phyloP scores from a whole-genome alignment of 2,797 vertebrate genomes.

The Gila robusta region DNA sequence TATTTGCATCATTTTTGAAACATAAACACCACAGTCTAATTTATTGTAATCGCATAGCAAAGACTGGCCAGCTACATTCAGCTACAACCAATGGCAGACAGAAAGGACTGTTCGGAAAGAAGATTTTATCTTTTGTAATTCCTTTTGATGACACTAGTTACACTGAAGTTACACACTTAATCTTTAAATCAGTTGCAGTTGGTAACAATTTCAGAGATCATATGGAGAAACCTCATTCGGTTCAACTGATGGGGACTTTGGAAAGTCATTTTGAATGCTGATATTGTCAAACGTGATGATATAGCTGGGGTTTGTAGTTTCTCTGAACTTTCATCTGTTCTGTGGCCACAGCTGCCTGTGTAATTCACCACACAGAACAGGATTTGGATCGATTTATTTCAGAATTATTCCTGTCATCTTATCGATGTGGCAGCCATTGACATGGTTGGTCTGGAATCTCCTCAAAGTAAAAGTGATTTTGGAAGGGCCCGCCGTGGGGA shows the following conservation, averaged over 20 bases:
- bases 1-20: not conserved
- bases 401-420: conserved; percentile 45
- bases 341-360: conserved; percentile 36
- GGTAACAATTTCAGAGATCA: not conserved
- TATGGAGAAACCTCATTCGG: not conserved
- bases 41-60: not conserved
- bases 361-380: conserved; percentile 39
- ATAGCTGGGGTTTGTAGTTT: conserved; percentile 19
- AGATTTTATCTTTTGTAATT: not conserved
- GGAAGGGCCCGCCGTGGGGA: conserved; percentile 44
- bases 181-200: conserved; percentile 16
- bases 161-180: not conserved
- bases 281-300: conserved; percentile 5
- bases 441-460: conserved; percentile 43
- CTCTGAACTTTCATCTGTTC: conserved; percentile 34
- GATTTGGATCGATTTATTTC: conserved; percentile 59
- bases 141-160: not conserved
- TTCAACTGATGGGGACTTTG: conserved; percentile 4
- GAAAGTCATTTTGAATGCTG: conserved; percentile 21
- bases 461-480: conserved; percentile 49
- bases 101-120: not conserved
- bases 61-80: not conserved
- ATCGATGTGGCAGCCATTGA: conserved; percentile 43
- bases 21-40: not conserved
- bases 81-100: not conserved